Conservation (phyloP, 1,140 invertebrate species). For the Tetramorium alpestre region DNA sequence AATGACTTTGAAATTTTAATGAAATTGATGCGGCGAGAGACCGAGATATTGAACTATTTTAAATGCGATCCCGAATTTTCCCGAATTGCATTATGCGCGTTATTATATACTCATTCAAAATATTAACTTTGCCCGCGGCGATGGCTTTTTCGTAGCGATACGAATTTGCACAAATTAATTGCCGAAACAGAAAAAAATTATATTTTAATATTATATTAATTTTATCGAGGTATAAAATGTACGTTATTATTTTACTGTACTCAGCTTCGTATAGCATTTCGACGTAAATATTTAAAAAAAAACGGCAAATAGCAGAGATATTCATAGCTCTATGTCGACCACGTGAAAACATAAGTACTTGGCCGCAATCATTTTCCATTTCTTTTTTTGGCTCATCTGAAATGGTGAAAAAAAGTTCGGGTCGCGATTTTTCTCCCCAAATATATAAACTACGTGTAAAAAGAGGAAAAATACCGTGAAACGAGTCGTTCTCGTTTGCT, state of each 20-base stretch:
- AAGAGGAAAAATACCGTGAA: constrained; percentile 31
- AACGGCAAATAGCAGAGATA: not conserved
- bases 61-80: not conserved
- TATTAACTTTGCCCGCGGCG: not conserved
- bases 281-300: not conserved
- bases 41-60: constrained; percentile 24
- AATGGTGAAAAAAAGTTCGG: constrained; percentile 16
- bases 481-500: constrained; percentile 45
- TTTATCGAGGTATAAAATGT: not conserved
- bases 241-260: not conserved
- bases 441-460: constrained; percentile 56
- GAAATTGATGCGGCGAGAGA: not conserved
- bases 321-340: not conserved
- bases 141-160: not conserved
- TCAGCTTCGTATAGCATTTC: not conserved
- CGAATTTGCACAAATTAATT: not conserved
- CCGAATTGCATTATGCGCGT: not conserved
- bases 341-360: constrained; percentile 19
- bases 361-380: not conserved
- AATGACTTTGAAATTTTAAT: constrained; percentile 48
- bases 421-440: constrained; percentile 38
- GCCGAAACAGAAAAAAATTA: not conserved
- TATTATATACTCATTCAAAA: not conserved
- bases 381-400: not conserved
- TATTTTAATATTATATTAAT: not conserved